Evolutionary conservation across 2,888 invertebrate species (phyloP).

Genomic region (Xanthia icteritia): DNA sequence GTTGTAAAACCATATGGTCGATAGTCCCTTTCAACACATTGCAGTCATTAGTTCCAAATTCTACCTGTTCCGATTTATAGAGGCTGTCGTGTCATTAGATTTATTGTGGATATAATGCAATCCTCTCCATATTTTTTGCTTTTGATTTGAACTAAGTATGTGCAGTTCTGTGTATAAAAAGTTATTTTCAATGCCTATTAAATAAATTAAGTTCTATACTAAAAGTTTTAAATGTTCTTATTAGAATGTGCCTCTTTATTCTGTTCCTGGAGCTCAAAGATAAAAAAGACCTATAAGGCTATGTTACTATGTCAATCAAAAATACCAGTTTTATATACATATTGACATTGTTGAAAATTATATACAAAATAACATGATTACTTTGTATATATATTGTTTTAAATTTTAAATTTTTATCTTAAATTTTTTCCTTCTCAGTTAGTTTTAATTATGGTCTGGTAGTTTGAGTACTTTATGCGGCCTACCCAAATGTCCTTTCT

Average conservation of each 20-base stretch:
- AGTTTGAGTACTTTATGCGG: too few species aligned
- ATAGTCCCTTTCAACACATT: slow-evolving; percentile 68
- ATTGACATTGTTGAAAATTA: too few species aligned
- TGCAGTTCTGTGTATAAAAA: slow-evolving; percentile 67
- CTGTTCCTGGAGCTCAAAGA: too few species aligned
- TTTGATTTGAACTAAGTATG: slow-evolving; percentile 77
- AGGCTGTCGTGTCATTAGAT: slow-evolving; percentile 90
- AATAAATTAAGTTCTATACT: slow-evolving; percentile 30
- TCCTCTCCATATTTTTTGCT: slow-evolving; percentile 84
- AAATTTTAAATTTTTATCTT: too few species aligned
- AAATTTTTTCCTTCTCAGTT: too few species aligned
- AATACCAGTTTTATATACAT: too few species aligned
- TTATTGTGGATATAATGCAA: slow-evolving; percentile 90
- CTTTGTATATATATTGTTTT: too few species aligned
- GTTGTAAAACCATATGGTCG: slow-evolving; percentile 21
- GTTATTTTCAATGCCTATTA: slow-evolving; percentile 45
- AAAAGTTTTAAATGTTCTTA: slow-evolving; percentile 27
- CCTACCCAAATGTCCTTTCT: too few species aligned
- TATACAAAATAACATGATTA: too few species aligned
- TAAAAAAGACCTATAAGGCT: neutral
- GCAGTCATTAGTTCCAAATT: slow-evolving; percentile 86
- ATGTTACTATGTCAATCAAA: too few species aligned
- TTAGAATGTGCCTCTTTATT: slow-evolving; percentile 27
- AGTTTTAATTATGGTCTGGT: too few species aligned
- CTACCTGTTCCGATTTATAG: slow-evolving; percentile 90